A percentile compares a stretch with the other conserved stretches of the same genome.
phyloP scores from a whole-genome alignment of 1,140 invertebrate species.

The Tigriopus japonicus region DNA sequence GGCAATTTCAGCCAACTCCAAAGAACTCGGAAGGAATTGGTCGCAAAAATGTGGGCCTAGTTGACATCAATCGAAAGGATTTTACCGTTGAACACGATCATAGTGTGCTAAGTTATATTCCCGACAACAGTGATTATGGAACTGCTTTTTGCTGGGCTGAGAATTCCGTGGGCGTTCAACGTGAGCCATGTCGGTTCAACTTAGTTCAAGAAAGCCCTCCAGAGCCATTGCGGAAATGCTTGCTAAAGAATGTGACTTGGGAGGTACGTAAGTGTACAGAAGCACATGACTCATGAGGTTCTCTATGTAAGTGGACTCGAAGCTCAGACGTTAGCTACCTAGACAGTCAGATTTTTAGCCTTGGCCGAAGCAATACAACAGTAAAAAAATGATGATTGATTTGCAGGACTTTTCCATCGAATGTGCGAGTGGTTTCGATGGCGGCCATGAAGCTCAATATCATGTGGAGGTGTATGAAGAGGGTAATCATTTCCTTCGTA shows the following conservation, averaged over 20 bases:
- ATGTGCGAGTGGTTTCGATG: not conserved
- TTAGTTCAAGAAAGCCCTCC: slow-evolving; percentile 17
- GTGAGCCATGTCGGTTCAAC: slow-evolving; percentile 21
- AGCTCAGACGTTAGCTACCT: too few species aligned
- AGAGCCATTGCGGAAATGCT: not conserved
- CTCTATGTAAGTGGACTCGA: too few species aligned
- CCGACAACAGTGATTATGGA: slow-evolving; percentile 20
- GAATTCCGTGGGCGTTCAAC: slow-evolving; percentile 20
- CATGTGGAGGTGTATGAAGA: not conserved
- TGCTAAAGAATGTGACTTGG: not conserved
- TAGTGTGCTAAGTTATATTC: slow-evolving; percentile 5
- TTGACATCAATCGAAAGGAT: not conserved
- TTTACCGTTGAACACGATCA: not conserved
- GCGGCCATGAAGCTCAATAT: not conserved
- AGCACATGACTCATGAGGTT: too few species aligned
- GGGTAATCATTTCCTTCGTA: not conserved
- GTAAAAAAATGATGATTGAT: too few species aligned
- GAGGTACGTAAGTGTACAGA: too few species aligned
- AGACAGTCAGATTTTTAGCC: too few species aligned
- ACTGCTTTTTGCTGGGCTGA: slow-evolving; percentile 21
- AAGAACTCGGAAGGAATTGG: not conserved
- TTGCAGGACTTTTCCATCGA: not conserved
- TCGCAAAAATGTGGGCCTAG: not conserved
- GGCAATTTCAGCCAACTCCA: not conserved
- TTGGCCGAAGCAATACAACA: too few species aligned